phyloP scores from a whole-genome alignment of 1,140 invertebrate genomes.

The Schlechtendalia chinensis region DNA sequence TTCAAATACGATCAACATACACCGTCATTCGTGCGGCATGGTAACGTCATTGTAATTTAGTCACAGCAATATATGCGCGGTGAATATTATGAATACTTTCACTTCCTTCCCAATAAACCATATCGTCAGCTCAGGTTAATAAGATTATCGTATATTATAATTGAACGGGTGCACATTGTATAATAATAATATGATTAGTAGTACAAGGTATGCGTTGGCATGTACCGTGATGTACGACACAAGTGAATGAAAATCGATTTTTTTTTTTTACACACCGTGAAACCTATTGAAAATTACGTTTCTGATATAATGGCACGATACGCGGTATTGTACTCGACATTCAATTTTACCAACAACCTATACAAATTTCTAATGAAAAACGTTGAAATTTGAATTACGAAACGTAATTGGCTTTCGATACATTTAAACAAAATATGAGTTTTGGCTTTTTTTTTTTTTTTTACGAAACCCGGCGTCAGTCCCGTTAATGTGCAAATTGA shows the following conservation, averaged over 20 bases:
- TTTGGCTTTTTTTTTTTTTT: no score
- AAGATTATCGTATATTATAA: neutral
- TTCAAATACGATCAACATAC: no score
- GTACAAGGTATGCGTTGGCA: no score
- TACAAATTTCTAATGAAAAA: neutral
- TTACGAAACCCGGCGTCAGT: no score
- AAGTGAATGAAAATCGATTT: neutral
- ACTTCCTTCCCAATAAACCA: neutral
- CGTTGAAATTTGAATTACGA: neutral
- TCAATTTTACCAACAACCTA: neutral
- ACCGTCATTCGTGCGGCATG: no score
- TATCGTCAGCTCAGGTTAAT: no score
- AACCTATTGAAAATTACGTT: neutral
- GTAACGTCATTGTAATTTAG: no score
- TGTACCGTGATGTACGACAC: neutral
- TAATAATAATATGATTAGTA: no score
- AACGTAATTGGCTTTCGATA: no score
- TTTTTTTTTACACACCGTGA: neutral
- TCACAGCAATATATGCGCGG: no score
- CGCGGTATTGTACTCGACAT: neutral
- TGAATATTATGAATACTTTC: slow-evolving; percentile 11
- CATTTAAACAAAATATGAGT: no score
- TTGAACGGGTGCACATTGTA: neutral
- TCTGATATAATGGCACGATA: neutral
- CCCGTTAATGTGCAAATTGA: no score